Evolutionary conservation across 2,113 vertebrate genomes (phyloP).

Genomic region (Dasypus novemcinctus): DNA sequence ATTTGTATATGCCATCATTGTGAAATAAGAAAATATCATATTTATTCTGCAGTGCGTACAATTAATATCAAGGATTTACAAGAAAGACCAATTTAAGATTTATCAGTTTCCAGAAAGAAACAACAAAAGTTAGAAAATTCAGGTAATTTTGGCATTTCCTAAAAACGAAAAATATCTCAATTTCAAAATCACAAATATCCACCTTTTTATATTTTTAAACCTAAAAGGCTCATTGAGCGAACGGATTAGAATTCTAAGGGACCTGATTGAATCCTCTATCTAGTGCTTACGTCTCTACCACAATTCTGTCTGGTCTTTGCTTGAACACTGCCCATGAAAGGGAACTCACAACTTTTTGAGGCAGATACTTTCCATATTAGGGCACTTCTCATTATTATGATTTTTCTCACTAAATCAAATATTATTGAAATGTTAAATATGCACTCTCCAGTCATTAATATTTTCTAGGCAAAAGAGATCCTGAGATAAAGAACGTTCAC

Average conservation of each 20-base stretch:
- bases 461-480: background rate
- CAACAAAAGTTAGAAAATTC: background rate
- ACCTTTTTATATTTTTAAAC: background rate
- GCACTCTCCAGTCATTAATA: background rate
- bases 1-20: background rate
- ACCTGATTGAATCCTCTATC: background rate
- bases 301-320: background rate
- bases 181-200: background rate
- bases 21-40: conserved; percentile 13
- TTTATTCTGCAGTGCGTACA: background rate
- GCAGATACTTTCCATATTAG: background rate
- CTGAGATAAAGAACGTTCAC: background rate
- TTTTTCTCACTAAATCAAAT: background rate
- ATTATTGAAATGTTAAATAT: conserved; percentile 13
- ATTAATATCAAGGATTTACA: background rate
- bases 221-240: background rate
- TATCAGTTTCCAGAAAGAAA: conserved; percentile 5
- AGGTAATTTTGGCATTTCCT: conserved; percentile 2
- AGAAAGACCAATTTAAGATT: background rate
- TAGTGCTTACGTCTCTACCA: background rate
- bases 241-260: background rate
- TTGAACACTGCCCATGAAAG: background rate
- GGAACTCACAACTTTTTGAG: background rate
- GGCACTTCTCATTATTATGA: background rate
- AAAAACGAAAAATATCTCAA: background rate